Conservation (phyloP, 2,888 invertebrate species). For the Dorcus hopei region DNA sequence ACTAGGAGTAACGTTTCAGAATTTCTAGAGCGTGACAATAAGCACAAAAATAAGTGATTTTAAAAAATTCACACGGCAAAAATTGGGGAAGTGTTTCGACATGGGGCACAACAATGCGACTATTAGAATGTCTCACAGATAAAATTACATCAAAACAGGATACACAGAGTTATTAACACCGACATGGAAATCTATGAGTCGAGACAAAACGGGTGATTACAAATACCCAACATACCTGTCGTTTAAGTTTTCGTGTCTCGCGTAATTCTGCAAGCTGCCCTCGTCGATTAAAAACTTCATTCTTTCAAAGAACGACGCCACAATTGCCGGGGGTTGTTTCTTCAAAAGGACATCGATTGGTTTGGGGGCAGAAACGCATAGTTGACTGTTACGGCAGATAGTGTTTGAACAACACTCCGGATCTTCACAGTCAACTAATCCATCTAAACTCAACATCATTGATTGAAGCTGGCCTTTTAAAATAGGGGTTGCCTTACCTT, state of each 20-base stretch:
- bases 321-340: constrained; percentile 94
- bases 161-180: constrained; percentile 58
- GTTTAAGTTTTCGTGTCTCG: constrained; percentile 92
- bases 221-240: constrained; percentile 72
- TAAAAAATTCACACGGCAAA: constrained; percentile 40
- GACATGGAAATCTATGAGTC: constrained; percentile 44
- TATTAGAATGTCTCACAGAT: constrained; percentile 41
- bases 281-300: constrained; percentile 99
- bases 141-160: constrained; percentile 34
- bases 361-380: constrained; percentile 92
- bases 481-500: constrained; percentile 62
- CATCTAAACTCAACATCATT: constrained; percentile 65
- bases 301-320: constrained; percentile 96
- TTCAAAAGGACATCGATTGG: constrained; percentile 93
- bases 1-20: background rate
- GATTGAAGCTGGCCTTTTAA: background rate
- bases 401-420: constrained; percentile 92
- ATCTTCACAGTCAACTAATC: constrained; percentile 95
- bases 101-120: constrained; percentile 82
- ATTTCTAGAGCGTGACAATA: constrained; percentile 18
- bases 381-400: constrained; percentile 79
- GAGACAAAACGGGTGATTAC: constrained; percentile 2
- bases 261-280: constrained; percentile 96
- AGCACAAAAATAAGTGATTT: constrained; percentile 32
- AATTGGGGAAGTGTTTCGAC: constrained; percentile 57